phyloP scores from a whole-genome alignment of 2,113 vertebrate genomes.

The Hippocampus zosterae region DNA sequence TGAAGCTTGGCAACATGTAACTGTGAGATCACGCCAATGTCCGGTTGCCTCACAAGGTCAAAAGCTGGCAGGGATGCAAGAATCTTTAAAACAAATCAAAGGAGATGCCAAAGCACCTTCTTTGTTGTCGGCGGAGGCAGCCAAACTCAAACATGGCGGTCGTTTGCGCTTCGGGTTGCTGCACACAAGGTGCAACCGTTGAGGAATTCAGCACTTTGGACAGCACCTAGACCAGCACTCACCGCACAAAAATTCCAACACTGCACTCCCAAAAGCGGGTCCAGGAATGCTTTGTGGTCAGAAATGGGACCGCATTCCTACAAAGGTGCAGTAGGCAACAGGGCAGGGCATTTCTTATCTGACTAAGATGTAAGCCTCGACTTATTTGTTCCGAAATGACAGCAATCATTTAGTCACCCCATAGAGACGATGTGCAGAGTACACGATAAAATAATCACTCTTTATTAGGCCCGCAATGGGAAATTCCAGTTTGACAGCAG shows the following conservation, averaged over 20 bases:
- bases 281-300: constrained; percentile 54
- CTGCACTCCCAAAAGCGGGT: constrained; percentile 52
- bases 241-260: constrained; percentile 60
- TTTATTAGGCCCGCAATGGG: background rate
- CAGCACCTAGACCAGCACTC: constrained; percentile 75
- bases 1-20: background rate
- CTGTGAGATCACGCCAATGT: background rate
- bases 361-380: constrained; percentile 5
- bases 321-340: constrained; percentile 51
- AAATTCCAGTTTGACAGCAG: background rate
- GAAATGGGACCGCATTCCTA: constrained; percentile 49
- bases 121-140: constrained; percentile 5
- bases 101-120: background rate
- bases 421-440: background rate
- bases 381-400: background rate
- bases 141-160: constrained; percentile 51
- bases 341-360: constrained; percentile 15
- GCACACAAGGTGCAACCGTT: constrained; percentile 70
- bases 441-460: background rate
- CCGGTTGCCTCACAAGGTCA: background rate
- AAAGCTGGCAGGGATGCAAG: background rate
- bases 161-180: constrained; percentile 51
- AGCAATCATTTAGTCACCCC: background rate
- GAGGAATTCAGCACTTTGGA: constrained; percentile 82
- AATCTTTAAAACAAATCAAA: background rate